Conservation (phyloP, 2,888 invertebrate genomes). For the Diabrotica balteata region DNA sequence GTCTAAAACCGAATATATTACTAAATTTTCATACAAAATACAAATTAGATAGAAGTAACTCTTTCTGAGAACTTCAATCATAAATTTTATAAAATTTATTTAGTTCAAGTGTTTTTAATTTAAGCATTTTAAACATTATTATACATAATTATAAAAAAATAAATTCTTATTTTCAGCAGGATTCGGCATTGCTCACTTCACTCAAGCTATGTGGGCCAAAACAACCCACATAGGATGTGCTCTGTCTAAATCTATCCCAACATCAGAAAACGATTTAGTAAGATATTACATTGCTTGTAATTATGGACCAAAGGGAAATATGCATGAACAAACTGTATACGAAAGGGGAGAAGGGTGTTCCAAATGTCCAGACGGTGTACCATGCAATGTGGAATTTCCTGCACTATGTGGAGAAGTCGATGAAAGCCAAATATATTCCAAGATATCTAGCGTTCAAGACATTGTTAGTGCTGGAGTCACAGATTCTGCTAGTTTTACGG, state of each 20-base stretch:
- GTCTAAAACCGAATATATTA: too few species aligned
- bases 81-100: too few species aligned
- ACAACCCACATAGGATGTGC: slow-evolving; percentile 30
- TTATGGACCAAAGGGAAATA: slow-evolving; percentile 27
- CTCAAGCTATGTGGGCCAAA: slow-evolving; percentile 39
- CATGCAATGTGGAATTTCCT: slow-evolving; percentile 24
- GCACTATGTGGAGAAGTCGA: slow-evolving; percentile 30
- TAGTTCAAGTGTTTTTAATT: too few species aligned
- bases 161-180: not conserved
- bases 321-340: slow-evolving; percentile 10
- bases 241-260: not conserved
- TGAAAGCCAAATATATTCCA: not conserved
- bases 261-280: not conserved
- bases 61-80: too few species aligned
- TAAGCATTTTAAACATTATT: too few species aligned
- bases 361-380: slow-evolving; percentile 54
- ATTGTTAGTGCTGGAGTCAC: too few species aligned
- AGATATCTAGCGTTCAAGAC: not conserved
- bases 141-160: too few species aligned
- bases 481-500: too few species aligned
- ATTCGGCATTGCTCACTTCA: slow-evolving; percentile 31
- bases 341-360: slow-evolving; percentile 23
- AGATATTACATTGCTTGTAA: slow-evolving; percentile 26
- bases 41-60: too few species aligned
- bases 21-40: too few species aligned